Conservation (phyloP, 2,797 vertebrate species). For the Brachyalestes nurse region DNA sequence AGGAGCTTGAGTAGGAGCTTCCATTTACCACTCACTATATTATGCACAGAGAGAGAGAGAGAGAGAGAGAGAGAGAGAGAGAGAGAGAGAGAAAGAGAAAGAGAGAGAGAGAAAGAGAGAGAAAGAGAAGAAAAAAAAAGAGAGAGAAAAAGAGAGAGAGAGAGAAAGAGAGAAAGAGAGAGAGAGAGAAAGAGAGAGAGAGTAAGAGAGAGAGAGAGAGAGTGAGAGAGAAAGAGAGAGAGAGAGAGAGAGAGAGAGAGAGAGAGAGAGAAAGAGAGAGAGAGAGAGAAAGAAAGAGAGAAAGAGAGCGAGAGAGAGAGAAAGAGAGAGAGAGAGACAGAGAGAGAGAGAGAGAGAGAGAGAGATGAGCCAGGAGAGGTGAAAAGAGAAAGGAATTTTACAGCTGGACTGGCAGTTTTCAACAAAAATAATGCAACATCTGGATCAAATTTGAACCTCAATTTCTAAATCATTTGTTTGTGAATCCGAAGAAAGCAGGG, state of each 20-base stretch:
- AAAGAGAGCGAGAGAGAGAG: slow-evolving; percentile 22
- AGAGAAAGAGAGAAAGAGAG: background rate
- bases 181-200: background rate
- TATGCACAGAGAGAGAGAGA: background rate
- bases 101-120: background rate
- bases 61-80: background rate
- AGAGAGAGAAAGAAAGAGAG: background rate
- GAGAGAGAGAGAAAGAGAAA: background rate
- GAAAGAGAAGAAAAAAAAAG: background rate
- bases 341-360: background rate
- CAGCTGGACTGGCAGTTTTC: background rate
- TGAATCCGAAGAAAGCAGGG: slow-evolving; percentile 1
- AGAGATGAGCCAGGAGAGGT: background rate
- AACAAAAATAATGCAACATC: slow-evolving; percentile 6
- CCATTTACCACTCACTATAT: slow-evolving; percentile 24
- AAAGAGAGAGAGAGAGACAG: slow-evolving; percentile 18
- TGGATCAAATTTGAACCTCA: slow-evolving; percentile 16
- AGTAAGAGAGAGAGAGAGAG: slow-evolving; percentile 30
- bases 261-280: background rate
- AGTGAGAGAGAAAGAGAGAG: background rate
- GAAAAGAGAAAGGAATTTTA: background rate
- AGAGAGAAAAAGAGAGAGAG: background rate
- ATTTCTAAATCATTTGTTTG: slow-evolving; percentile 3
- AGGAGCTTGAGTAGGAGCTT: slow-evolving; percentile 34
- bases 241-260: background rate